phyloP scores from a whole-genome alignment of 2,888 invertebrate species.

The Tromatobia lineatoria region DNA sequence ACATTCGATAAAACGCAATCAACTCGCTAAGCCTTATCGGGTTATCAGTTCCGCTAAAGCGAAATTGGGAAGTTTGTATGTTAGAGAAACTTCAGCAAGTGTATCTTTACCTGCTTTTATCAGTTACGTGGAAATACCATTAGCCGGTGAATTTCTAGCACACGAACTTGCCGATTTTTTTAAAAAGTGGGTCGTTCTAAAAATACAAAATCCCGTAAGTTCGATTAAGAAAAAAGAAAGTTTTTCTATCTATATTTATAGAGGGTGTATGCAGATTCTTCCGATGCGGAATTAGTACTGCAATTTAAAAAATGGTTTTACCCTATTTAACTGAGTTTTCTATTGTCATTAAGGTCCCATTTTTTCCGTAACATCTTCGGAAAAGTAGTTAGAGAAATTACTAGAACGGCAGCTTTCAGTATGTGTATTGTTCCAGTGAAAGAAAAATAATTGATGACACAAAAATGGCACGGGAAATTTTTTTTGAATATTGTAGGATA shows the following conservation, averaged over 20 bases:
- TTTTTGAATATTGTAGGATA: too few species aligned
- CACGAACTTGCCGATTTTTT: not conserved
- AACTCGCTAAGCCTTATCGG: slow-evolving; percentile 12
- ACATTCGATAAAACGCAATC: slow-evolving; percentile 49
- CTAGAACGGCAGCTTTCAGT: too few species aligned
- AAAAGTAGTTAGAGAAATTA: too few species aligned
- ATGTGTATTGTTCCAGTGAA: too few species aligned
- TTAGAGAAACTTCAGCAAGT: not conserved
- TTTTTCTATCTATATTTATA: too few species aligned
- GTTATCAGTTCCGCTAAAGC: not conserved
- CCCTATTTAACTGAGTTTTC: not conserved
- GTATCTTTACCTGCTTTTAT: not conserved
- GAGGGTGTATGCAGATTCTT: too few species aligned
- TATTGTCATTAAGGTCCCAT: not conserved
- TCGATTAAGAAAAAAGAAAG: too few species aligned
- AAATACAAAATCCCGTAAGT: too few species aligned
- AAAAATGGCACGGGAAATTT: too few species aligned
- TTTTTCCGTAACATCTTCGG: not conserved
- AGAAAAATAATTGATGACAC: too few species aligned
- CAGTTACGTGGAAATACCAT: not conserved
- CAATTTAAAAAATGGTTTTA: not conserved
- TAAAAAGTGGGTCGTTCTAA: not conserved
- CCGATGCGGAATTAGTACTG: too few species aligned
- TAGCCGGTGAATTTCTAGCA: not conserved
- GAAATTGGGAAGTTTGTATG: not conserved